Conservation (phyloP, 2,888 invertebrate species). For the Orthosia cruda region DNA sequence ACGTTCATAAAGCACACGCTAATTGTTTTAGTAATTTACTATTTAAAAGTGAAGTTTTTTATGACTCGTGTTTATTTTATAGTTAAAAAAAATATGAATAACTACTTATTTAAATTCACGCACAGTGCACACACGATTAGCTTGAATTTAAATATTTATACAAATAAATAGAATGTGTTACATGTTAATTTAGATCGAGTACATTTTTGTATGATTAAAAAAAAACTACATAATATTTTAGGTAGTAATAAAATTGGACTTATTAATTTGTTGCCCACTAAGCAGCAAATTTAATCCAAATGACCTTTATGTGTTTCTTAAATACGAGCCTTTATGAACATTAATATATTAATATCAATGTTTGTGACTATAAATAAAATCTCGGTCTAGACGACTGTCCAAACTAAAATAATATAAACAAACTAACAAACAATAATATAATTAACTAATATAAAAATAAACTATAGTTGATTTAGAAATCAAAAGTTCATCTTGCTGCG, state of each 20-base stretch:
- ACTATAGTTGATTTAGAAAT: not conserved
- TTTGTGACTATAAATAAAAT: not conserved
- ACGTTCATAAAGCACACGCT: not conserved
- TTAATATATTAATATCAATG: too few species aligned
- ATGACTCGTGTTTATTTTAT: conserved; percentile 12
- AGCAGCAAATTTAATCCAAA: not conserved
- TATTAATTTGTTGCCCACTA: not conserved
- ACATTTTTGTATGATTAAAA: not conserved
- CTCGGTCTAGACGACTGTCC: not conserved
- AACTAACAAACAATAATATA: too few species aligned
- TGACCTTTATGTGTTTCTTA: not conserved
- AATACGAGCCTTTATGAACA: not conserved
- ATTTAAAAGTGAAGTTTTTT: not conserved
- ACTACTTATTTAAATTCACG: conserved; percentile 9
- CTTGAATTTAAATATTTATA: conserved; percentile 12
- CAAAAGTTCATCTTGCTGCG: not conserved
- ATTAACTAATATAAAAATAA: not conserved
- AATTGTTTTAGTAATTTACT: conserved; percentile 11
- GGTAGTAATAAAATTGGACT: not conserved
- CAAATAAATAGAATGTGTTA: not conserved
- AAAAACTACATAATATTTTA: not conserved
- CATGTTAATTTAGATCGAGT: too few species aligned
- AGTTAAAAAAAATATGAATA: conserved; percentile 6
- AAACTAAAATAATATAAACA: not conserved
- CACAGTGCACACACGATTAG: not conserved